A percentile compares a stretch with the other conserved stretches of the same genome.
Conservation (phyloP, 2,113 vertebrate species). For the Phalacrocorax aristotelis region DNA sequence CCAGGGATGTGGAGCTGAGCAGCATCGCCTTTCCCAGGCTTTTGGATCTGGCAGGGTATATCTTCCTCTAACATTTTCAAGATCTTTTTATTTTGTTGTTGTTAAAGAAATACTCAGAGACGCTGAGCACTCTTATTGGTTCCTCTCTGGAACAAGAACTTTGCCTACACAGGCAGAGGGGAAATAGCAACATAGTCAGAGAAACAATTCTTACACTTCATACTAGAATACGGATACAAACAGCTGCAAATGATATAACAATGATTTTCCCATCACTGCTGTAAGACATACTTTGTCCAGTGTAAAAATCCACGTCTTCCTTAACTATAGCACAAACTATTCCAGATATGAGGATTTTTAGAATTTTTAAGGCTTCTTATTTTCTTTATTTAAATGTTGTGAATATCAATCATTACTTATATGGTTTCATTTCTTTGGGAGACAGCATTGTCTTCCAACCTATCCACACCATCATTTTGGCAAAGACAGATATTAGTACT, state of each 20-base stretch:
- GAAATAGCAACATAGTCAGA: background rate
- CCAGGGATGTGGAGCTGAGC: rapidly evolving
- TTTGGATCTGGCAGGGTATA: background rate
- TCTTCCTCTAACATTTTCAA: background rate
- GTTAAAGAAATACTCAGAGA: background rate
- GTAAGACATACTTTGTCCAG: background rate
- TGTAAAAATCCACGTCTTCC: background rate
- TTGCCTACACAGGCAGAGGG: background rate
- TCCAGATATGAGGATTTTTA: background rate
- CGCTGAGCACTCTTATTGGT: background rate
- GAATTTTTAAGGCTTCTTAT: background rate
- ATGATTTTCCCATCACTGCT: background rate
- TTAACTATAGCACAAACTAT: background rate
- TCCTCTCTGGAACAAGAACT: background rate
- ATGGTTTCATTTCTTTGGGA: background rate
- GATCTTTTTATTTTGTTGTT: background rate
- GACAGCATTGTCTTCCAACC: background rate
- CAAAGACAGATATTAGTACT: background rate
- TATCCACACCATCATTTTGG: background rate
- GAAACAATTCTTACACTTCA: background rate
- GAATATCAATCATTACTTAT: background rate
- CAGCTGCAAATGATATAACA: background rate
- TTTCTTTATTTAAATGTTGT: background rate
- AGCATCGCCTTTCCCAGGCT: background rate
- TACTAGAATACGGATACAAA: background rate